phyloP scores from a whole-genome alignment of 2,797 vertebrate genomes.

The Paguma larvata region DNA sequence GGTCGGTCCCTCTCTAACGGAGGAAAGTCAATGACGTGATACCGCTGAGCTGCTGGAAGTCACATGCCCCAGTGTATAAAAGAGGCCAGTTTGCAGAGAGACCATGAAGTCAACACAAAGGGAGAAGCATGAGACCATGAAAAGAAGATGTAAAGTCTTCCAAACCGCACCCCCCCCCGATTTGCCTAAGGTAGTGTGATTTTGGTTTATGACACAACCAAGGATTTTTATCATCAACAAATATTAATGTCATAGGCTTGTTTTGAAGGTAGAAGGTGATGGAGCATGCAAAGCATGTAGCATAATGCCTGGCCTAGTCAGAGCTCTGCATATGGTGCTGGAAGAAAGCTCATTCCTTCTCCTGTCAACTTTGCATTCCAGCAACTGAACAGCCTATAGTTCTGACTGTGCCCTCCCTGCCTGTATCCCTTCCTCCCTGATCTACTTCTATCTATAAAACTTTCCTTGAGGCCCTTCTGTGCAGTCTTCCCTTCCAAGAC shows the following conservation, averaged over 20 bases:
- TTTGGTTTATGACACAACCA: background rate
- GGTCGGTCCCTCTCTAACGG: background rate
- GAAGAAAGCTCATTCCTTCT: background rate
- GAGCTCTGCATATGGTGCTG: background rate
- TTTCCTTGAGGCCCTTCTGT: background rate
- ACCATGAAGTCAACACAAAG: background rate
- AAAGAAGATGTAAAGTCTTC: background rate
- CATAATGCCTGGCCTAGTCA: background rate
- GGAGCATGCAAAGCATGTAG: background rate
- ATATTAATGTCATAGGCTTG: background rate
- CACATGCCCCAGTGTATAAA: fast-evolving
- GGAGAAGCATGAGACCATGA: background rate
- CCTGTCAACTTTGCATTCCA: background rate
- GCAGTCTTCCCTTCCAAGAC: background rate
- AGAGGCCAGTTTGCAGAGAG: background rate
- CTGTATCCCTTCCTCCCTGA: background rate
- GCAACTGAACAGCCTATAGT: background rate
- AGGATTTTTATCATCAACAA: background rate
- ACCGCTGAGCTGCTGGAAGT: background rate
- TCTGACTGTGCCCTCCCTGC: background rate
- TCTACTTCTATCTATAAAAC: background rate
- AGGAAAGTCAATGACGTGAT: background rate
- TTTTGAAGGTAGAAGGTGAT: background rate
- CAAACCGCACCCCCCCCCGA: no score
- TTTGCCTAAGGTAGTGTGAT: background rate